Evolutionary conservation across 2,888 invertebrate species (phyloP).

Genomic region (Antheraea assamensis): DNA sequence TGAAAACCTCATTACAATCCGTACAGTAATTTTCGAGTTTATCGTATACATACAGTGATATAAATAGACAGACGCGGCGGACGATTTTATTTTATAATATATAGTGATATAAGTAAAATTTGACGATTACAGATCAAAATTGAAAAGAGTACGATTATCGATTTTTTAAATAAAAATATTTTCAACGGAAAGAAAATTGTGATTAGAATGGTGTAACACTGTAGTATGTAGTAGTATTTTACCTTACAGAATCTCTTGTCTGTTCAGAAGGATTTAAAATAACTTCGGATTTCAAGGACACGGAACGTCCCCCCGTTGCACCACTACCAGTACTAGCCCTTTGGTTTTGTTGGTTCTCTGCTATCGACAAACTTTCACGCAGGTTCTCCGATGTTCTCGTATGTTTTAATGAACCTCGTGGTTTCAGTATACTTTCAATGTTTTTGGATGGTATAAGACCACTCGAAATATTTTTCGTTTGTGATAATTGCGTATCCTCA

Average conservation of each 20-base stretch:
- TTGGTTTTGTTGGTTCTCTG: slow-evolving; percentile 23
- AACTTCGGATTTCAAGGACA: slow-evolving; percentile 36
- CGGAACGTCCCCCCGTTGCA: slow-evolving; percentile 17
- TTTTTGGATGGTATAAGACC: slow-evolving; percentile 24
- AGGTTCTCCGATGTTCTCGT: slow-evolving; percentile 25
- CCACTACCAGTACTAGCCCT: slow-evolving; percentile 29
- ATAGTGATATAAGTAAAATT: no score
- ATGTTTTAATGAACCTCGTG: slow-evolving; percentile 30
- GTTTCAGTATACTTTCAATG: slow-evolving; percentile 31
- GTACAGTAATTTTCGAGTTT: no score
- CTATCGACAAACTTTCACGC: slow-evolving; percentile 29
- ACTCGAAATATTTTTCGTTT: slow-evolving; percentile 23
- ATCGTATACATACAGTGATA: no score
- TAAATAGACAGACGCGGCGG: no score
- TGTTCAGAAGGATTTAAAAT: slow-evolving; percentile 38
- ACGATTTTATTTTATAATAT: no score
- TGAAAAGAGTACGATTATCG: no score
- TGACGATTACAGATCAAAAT: no score
- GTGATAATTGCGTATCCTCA: slow-evolving; percentile 24
- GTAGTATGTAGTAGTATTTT: not conserved
- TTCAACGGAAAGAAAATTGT: no score
- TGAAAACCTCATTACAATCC: no score
- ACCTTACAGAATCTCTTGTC: slow-evolving; percentile 48
- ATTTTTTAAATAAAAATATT: no score
- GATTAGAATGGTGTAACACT: no score